Evolutionary conservation across 1,140 invertebrate genomes (phyloP), one percentile per base, ranked within the genome.

Genomic region (Tribolium castaneum): DNA sequence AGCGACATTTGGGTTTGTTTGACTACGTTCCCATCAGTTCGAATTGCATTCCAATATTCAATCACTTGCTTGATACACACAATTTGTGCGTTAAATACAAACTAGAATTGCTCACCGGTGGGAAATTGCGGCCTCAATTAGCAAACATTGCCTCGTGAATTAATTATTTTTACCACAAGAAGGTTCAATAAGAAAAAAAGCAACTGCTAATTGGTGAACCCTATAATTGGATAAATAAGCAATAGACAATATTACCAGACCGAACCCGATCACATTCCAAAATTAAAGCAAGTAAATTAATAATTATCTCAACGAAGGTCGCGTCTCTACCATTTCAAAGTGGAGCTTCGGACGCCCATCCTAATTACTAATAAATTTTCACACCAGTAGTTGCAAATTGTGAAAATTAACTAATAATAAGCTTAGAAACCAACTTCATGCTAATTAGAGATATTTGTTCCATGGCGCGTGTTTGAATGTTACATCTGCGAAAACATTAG

Each of bases 31-130:
- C 6, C 59, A 66, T 66, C 30, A 66, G 9, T 35, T 66, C 25
- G 10, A 34, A 35, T 14, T 66, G 25, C 30, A 66, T 66, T 66
- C 34, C 59, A 30, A 39, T 13, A 66, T 66, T 66, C 30, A 66
- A 66, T 66, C 59, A 66, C 30, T 4, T 25, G 7, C 30, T n/a
- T 12, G 10, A 66, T 66, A 35, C 12, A 52, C 16, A 35, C 25
- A 35, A 66, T 34, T 35, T 66, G 7, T 45, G 39, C n/a, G 16
- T 19, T 19, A 19, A 19, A 19, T 19, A 19, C 16, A 19, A 19
- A 19, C 16, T 19, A 19, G 16, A 19, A 2, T 19, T 19, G n/a
- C n/a, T n/a, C n/a, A n/a, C n/a, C n/a, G n/a, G n/a, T n/a, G n/a
- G 16, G 16, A 19, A 19, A 19, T 19, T 19, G 16, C 16, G 16